Conservation (phyloP, 2,113 vertebrate species). For the Illadopsis cleaveri region DNA sequence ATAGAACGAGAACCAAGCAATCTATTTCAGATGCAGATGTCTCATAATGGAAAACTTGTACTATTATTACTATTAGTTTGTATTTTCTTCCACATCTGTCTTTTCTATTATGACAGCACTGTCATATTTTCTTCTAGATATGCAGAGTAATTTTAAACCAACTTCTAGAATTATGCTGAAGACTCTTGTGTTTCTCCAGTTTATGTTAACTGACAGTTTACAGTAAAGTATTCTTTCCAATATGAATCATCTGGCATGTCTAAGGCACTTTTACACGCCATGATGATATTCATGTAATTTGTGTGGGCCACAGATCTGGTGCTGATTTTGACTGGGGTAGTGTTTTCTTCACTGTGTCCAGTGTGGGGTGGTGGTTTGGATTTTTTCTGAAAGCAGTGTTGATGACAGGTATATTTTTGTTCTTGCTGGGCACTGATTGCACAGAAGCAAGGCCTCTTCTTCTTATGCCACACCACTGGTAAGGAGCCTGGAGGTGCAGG, state of each 20-base stretch:
- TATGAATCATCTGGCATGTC: neutral
- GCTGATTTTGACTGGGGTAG: neutral
- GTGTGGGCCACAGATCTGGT: neutral
- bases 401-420: neutral
- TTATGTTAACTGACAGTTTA: neutral
- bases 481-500: neutral
- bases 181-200: neutral
- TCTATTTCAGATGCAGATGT: neutral
- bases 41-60: neutral
- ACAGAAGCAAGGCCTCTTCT: neutral
- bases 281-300: neutral
- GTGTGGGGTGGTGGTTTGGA: neutral
- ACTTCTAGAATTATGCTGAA: neutral
- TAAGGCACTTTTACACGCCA: neutral
- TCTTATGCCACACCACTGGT: fast-evolving
- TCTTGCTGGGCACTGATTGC: neutral
- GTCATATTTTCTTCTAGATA: neutral
- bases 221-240: neutral
- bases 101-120: neutral
- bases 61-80: neutral
- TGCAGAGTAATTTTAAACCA: neutral
- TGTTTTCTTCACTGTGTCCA: neutral
- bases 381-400: neutral
- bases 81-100: neutral
- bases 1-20: neutral